Base-by-base conservation (phyloP, 2,797 vertebrate genomes). In the Tenualosa thibaudeaui region DNA sequence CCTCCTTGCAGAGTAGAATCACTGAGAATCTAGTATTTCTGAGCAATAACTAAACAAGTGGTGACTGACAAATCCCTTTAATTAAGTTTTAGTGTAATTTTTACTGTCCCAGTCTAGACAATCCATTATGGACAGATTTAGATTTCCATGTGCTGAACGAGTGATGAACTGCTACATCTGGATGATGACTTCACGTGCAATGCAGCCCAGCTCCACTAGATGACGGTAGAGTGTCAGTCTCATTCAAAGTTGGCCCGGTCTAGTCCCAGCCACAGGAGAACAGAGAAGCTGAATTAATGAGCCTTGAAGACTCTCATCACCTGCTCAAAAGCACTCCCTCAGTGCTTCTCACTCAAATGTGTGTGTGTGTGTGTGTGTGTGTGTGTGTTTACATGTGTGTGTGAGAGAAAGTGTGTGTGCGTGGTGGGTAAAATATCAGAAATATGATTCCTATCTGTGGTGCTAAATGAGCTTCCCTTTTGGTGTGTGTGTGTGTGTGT, bases 311-410 rank as follows among this genome's bases (percentile, higher is more conserved):
- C 19, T 22, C n/a, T 24, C n/a, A n/a, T 60, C 19, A 60, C 22
- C n/a, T 8, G 22, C 22, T n/a, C n/a, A 24, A 9, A 0, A 24
- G n/a, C 58, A 9, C 58, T 51, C 22, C 22, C n/a, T 62, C 58
- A 9, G n/a, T 8, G 58, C 6, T n/a, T 60, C 8, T 60, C 58
- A 5, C 24, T 91, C 93, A 99, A 98, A 97, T 98, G 91, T 96
- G 90, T 37, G 49, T 54, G 40, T 78, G 40, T 62, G 31, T 62
- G 22, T 85, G 22, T 31, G n/a, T 58, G 75, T 31, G 46, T 51
- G n/a, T 40, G 9, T 12, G 9, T 71, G 19, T 71, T 22, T 24
- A 24, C 6, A 22, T 15, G n/a, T 24, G 65, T 71, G 65, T 71
- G 65, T 31, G 51, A 49, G 51, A 53, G 51, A 15, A 8, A 53